Evolutionary conservation across 2,888 invertebrate genomes (phyloP), one percentile per base, ranked within the genome.

Genomic region (Metallyticus violacea): DNA sequence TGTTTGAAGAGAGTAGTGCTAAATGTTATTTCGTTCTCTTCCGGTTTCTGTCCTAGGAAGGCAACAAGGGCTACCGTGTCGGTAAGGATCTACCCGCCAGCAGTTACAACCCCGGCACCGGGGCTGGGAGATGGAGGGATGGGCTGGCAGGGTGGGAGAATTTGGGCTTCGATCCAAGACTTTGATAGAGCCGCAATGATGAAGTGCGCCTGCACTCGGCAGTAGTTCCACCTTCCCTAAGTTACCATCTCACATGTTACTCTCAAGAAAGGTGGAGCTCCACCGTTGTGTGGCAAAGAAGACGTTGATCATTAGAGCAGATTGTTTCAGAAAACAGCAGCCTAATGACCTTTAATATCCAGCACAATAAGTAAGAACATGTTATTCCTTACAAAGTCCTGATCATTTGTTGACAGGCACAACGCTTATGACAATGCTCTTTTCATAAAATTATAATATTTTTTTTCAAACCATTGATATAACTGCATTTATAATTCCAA

Each of bases 91-190:
- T 29, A 6, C 81, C 81, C 22, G 81, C 7, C n/a, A 81, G 29
- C 22, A 7, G 25, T 22, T n/a, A 26, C 6, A 25, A n/a, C n/a
- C n/a, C n/a, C n/a, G n/a, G n/a, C n/a, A n/a, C n/a, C n/a, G n/a
- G n/a, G n/a, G n/a, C n/a, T n/a, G n/a, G n/a, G n/a, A n/a, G n/a
- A n/a, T n/a, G n/a, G n/a, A n/a, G n/a, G n/a, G n/a, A n/a, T n/a
- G n/a, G n/a, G n/a, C n/a, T n/a, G n/a, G n/a, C n/a, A 15, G 26
- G 80, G 28, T 7, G 25, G 26, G 76, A 82, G 82, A 40, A 26
- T 26, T 76, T 82, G 62, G 82, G 82, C 76, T 82, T 82, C 82
- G 82, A 82, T 82, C 82, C 82, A 82, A 82, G 82, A 76, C 82
- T 15, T 76, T 82, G 82, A 82, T 82, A 82, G 26, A 40, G 82